Conservation (phyloP, 2,113 vertebrate species). For the Notarius lentiginosus region DNA sequence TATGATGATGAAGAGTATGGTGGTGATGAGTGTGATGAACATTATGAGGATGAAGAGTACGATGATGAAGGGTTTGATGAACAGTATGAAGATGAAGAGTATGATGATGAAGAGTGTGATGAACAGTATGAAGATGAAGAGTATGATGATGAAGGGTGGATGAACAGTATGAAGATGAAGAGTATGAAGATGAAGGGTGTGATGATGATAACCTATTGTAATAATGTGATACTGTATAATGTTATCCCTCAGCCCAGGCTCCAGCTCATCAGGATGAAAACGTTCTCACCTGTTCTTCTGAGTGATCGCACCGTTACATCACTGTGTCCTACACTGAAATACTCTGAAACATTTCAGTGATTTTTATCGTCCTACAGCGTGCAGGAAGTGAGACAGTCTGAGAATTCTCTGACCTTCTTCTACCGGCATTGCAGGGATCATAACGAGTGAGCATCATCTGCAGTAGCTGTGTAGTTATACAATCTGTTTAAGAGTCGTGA, state of each 20-base stretch:
- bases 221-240: background rate
- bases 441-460: too few relatives aligned
- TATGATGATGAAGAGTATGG: too few relatives aligned
- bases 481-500: background rate
- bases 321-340: background rate
- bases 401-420: background rate
- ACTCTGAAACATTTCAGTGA: background rate
- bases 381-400: background rate
- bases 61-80: too few relatives aligned
- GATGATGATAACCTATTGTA: background rate
- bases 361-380: background rate
- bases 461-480: background rate
- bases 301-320: background rate
- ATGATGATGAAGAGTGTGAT: too few relatives aligned
- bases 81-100: too few relatives aligned
- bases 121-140: too few relatives aligned
- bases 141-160: too few relatives aligned
- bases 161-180: too few relatives aligned
- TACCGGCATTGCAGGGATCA: background rate
- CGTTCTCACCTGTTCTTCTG: background rate
- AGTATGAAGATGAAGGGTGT: background rate
- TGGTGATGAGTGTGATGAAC: too few relatives aligned
- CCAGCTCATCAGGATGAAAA: background rate
- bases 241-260: background rate
- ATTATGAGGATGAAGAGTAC: too few relatives aligned